These are phyloP conservation scores for Lysiphlebus fabarum DNA, from an alignment of 1,140 invertebrate species.

Conservation along the genomic window DNA sequence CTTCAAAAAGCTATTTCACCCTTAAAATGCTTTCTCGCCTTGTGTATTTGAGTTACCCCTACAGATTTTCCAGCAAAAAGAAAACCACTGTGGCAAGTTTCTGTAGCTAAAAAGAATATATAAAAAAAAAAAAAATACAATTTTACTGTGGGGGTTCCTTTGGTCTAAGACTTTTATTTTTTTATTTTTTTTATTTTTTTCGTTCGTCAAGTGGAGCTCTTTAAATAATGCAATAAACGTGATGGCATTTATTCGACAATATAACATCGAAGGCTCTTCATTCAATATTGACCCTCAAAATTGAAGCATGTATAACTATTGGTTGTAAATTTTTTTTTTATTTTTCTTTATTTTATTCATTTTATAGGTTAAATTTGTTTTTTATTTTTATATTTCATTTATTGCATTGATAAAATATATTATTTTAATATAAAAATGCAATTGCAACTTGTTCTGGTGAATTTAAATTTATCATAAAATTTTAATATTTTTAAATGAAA, in stretches of 20 bases:
- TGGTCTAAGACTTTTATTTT: slow-evolving; percentile 35
- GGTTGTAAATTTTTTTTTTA: not conserved
- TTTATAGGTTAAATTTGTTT: not conserved
- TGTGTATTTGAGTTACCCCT: slow-evolving; percentile 18
- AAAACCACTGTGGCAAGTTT: slow-evolving; percentile 28
- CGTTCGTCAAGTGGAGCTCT: slow-evolving; percentile 39
- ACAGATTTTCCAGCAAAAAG: slow-evolving; percentile 31
- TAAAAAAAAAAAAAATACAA: too few relatives aligned
- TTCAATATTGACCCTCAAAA: too few relatives aligned
- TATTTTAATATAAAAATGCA: too few relatives aligned
- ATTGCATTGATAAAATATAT: too few relatives aligned
- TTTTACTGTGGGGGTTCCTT: slow-evolving; percentile 25
- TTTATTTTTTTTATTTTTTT: not conserved
- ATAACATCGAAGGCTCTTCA: not conserved
- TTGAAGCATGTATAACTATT: too few relatives aligned
- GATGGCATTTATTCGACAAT: slow-evolving; percentile 53
- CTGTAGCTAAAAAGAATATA: not conserved
- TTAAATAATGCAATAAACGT: slow-evolving; percentile 56
- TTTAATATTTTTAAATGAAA: too few relatives aligned
- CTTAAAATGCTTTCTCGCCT: slow-evolving; percentile 29
- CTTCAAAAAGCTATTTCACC: slow-evolving; percentile 13
- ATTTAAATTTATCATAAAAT: too few relatives aligned
- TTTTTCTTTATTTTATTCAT: not conserved
- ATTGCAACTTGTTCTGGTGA: too few relatives aligned
- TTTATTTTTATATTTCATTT: too few relatives aligned